Evolutionary conservation across 1,140 invertebrate species (phyloP), one percentile per base, ranked within the genome.

Genomic region (Stegodyphus mimosarum): DNA sequence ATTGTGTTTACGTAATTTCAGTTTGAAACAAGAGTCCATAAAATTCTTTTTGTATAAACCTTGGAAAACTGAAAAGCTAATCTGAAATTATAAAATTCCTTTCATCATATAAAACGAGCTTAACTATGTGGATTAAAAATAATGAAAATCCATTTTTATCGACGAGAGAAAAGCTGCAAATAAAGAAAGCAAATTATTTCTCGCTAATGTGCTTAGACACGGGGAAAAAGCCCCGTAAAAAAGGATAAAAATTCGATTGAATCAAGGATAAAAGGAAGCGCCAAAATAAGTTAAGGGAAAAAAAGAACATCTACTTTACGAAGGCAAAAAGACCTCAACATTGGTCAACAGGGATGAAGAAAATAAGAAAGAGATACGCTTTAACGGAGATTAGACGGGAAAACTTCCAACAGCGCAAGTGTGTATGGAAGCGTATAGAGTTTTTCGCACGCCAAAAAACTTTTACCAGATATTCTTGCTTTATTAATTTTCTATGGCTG

Each of bases 101-200:
- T 67, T 67, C n/a, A 13, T 7, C 11, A 13, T n/a, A 18, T 15
- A 17, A n/a, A 67, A 17, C 9, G 17, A 15, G 17, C 64, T 15
- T 15, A 15, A 2, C n/a, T n/a, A n/a, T n/a, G n/a, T n/a, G 72
- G 63, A 83, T 83, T 83, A 83, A 83, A 83, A 83, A 83, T 83
- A 66, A 83, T 49, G n/a, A 83, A 83, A 55, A 83, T 55, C 60
- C 63, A 75, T 83, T 83, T 75, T 75, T 75, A 75, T 83, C 72
- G 50, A 53, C 64, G 81, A 55, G 55, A 52, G 52, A 74, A 17
- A 11, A 83, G 63, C 18, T 69, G 55, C 64, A 83, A 83, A 83
- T 83, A 83, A 83, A 83, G 81, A 75, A 83, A 83, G 72, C 81
- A 83, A 83, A 83, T 83, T 83, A 83, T 75, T 83, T 83, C 51